phyloP scores from a whole-genome alignment of 2,888 invertebrate species.

The Idaea dimidiata region DNA sequence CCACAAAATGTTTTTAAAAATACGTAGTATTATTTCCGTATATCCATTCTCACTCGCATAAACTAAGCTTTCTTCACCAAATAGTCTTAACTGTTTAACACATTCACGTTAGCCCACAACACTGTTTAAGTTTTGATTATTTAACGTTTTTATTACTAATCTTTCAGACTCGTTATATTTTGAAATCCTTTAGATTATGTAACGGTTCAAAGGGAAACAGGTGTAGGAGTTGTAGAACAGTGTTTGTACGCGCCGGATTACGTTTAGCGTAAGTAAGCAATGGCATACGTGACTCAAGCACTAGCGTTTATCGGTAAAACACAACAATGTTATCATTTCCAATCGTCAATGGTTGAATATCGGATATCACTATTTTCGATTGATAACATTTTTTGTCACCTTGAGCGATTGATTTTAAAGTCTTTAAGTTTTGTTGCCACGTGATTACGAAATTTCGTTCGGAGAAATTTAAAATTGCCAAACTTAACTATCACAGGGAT shows the following conservation, averaged over 20 bases:
- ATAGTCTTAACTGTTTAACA: conserved; percentile 9
- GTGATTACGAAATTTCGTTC: no score
- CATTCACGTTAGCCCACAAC: neutral
- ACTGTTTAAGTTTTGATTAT: neutral
- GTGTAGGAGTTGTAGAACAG: neutral
- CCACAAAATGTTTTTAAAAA: conserved; percentile 10
- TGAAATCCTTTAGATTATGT: neutral
- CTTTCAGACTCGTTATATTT: neutral
- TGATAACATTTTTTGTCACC: conserved; percentile 62
- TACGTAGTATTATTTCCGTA: conserved; percentile 8
- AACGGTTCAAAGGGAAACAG: neutral
- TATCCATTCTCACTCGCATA: conserved; percentile 9
- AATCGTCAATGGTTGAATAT: conserved; percentile 58
- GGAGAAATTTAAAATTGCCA: conserved; percentile 16
- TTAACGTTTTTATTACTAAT: neutral
- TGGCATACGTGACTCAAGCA: conserved; percentile 74
- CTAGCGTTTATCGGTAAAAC: conserved; percentile 60
- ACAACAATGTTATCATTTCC: conserved; percentile 65
- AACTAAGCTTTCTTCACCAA: conserved; percentile 19
- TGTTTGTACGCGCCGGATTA: neutral
- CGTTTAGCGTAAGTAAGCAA: conserved; percentile 39
- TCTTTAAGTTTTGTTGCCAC: conserved; percentile 5
- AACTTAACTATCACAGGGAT: conserved; percentile 20
- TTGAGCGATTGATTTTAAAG: conserved; percentile 50
- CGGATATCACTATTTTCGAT: conserved; percentile 48